phyloP scores from a whole-genome alignment of 1,140 invertebrate species.

The Nymphalis io region DNA sequence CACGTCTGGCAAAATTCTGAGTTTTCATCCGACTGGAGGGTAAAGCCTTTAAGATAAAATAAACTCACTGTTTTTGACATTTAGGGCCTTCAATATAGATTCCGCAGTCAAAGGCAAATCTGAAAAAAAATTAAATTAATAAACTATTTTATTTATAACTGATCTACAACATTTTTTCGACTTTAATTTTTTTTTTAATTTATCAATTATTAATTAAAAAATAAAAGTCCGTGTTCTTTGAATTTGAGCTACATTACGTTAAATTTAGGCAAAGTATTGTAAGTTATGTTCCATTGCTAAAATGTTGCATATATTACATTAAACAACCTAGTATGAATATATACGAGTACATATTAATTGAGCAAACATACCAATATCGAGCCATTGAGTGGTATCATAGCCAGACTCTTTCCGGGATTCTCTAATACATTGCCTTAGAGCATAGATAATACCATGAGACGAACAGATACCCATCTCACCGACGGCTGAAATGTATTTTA shows the following conservation, averaged over 20 bases:
- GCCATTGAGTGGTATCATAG: constrained; percentile 53
- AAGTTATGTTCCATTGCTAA: no score
- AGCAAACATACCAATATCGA: constrained; percentile 53
- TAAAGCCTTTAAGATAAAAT: constrained; percentile 33
- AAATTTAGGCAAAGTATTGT: no score
- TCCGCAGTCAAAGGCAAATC: constrained; percentile 62
- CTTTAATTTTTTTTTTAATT: no score
- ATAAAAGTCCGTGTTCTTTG: no score
- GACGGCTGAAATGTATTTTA: constrained; percentile 52
- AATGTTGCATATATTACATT: no score
- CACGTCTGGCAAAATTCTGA: no score
- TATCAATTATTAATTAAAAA: no score
- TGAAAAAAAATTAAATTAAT: constrained; percentile 43
- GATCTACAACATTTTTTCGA: no score
- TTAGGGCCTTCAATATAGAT: constrained; percentile 59
- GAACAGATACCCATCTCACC: constrained; percentile 69
- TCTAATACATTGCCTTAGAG: constrained; percentile 57
- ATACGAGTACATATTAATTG: background rate
- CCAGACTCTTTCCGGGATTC: constrained; percentile 66
- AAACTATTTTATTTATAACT: no score
- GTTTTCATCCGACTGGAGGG: no score
- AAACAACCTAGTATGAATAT: no score
- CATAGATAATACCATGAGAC: constrained; percentile 56
- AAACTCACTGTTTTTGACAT: constrained; percentile 59
- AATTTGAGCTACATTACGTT: no score